Percentiles rank a stretch among this genome's conserved stretches.
phyloP scores from a whole-genome alignment of 2,113 vertebrate genomes.

The Notiomystis cincta region DNA sequence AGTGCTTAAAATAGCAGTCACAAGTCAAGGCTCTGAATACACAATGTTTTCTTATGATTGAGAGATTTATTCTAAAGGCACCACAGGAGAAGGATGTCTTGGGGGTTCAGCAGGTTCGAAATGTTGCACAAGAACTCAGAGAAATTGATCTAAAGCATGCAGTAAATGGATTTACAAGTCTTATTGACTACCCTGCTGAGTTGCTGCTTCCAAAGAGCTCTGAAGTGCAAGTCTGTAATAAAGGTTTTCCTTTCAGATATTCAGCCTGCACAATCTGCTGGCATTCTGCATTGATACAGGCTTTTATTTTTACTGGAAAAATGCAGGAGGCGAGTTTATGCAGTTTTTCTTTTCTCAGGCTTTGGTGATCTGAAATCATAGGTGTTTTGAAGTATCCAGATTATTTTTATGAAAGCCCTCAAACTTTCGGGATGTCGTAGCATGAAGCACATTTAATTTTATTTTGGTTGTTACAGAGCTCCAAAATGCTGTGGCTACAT shows the following conservation, averaged over 20 bases:
- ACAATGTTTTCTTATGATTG: not conserved
- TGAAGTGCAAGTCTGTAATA: not conserved
- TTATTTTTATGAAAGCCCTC: not conserved
- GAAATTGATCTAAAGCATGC: constrained; percentile 29
- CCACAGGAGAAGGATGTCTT: not conserved
- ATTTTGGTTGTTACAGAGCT: not conserved
- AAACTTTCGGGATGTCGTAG: not conserved
- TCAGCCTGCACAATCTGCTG: not conserved
- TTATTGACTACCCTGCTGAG: not conserved
- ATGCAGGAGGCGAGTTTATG: not conserved
- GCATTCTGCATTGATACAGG: not conserved
- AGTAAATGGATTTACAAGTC: constrained; percentile 17
- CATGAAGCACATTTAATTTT: not conserved
- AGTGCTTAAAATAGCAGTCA: not conserved
- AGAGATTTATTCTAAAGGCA: not conserved
- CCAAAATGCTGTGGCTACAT: not conserved
- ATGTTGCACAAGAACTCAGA: not conserved
- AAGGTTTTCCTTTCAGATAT: not conserved
- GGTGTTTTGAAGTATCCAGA: not conserved
- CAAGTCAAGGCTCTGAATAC: not conserved
- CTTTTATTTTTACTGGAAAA: not conserved
- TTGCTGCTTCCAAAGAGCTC: not conserved
- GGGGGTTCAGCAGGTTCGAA: not conserved
- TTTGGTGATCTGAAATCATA: not conserved
- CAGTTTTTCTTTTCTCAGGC: not conserved